Percentiles rank a stretch among this genome's conserved stretches.
phyloP scores from a whole-genome alignment of 1,140 invertebrate species.

The Drosophila pseudoobscura region DNA sequence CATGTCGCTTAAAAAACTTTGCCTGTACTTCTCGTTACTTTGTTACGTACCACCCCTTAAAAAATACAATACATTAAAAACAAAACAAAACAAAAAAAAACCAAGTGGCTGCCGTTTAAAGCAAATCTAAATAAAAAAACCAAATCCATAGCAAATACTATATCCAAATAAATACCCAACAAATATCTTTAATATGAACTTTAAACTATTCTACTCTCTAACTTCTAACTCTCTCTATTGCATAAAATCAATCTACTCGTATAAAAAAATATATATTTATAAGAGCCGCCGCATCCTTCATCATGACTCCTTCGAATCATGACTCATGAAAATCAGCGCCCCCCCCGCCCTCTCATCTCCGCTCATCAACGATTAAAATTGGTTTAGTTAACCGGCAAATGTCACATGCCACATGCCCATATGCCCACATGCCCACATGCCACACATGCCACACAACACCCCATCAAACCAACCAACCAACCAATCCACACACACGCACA shows the following conservation, averaged over 20 bases:
- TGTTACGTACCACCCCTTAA: slow-evolving; percentile 42
- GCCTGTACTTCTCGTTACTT: slow-evolving; percentile 76
- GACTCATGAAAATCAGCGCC: slow-evolving; percentile 25
- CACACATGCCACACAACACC: slow-evolving; percentile 3
- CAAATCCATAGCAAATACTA: slow-evolving; percentile 59
- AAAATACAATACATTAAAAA: slow-evolving; percentile 24
- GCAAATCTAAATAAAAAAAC: slow-evolving; percentile 63
- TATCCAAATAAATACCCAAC: slow-evolving; percentile 43
- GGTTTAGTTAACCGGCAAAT: slow-evolving; percentile 18
- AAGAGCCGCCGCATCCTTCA: slow-evolving; percentile 39
- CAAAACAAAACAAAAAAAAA: slow-evolving; percentile 51
- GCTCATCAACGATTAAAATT: slow-evolving; percentile 61
- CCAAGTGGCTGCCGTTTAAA: slow-evolving; percentile 54
- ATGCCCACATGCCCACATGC: slow-evolving; percentile 1
- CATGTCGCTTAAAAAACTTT: slow-evolving; percentile 75
- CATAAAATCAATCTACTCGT: slow-evolving; percentile 15
- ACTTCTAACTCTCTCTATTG: slow-evolving; percentile 38
- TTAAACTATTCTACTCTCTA: slow-evolving; percentile 44
- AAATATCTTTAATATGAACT: slow-evolving; percentile 38
- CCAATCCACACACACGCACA: slow-evolving; percentile 27
- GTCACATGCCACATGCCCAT: slow-evolving; percentile 1
- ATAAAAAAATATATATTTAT: slow-evolving; percentile 21
- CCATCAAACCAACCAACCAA: slow-evolving; percentile 18
- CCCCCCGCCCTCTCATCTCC: slow-evolving; percentile 36
- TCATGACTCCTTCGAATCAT: slow-evolving; percentile 15